Evolutionary conservation across 2,797 vertebrate genomes (phyloP).

Genomic region (Eutrigla gurnardus): DNA sequence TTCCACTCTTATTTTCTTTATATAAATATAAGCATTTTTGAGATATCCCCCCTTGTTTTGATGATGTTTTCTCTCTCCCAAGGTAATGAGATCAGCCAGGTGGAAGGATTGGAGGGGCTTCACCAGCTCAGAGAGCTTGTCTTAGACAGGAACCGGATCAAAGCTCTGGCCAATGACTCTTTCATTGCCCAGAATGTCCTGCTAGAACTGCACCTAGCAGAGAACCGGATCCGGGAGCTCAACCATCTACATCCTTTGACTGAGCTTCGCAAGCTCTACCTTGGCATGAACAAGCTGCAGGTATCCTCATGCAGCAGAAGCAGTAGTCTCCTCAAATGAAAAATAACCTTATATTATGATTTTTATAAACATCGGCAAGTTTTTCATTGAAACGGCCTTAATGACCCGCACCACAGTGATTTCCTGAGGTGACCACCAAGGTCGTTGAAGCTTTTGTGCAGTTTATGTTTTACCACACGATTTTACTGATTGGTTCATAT

Average conservation of each 20-base stretch:
- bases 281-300: slow-evolving; percentile 91
- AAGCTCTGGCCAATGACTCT: slow-evolving; percentile 83
- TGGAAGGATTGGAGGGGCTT: slow-evolving; percentile 90
- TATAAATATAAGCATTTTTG: slow-evolving; percentile 18
- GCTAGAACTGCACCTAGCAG: slow-evolving; percentile 84
- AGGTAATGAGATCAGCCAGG: slow-evolving; percentile 90
- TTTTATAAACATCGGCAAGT: slow-evolving; percentile 25
- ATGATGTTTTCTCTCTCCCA: slow-evolving; percentile 32
- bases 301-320: slow-evolving; percentile 70
- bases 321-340: not conserved
- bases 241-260: slow-evolving; percentile 83
- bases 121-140: slow-evolving; percentile 85
- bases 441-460: slow-evolving; percentile 60
- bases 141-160: slow-evolving; percentile 88
- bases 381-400: slow-evolving; percentile 32
- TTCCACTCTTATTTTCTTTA: slow-evolving; percentile 9
- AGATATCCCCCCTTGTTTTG: slow-evolving; percentile 21
- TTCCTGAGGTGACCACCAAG: slow-evolving; percentile 57
- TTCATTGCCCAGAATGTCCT: slow-evolving; percentile 84
- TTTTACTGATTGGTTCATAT: slow-evolving; percentile 70
- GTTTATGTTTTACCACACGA: slow-evolving; percentile 57
- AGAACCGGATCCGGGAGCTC: slow-evolving; percentile 89
- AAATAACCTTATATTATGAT: slow-evolving; percentile 20
- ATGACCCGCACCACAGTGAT: slow-evolving; percentile 36
- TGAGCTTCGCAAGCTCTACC: slow-evolving; percentile 87